Conservation (phyloP, 2,888 invertebrate genomes). For the Phragmatobia fuliginosa region DNA sequence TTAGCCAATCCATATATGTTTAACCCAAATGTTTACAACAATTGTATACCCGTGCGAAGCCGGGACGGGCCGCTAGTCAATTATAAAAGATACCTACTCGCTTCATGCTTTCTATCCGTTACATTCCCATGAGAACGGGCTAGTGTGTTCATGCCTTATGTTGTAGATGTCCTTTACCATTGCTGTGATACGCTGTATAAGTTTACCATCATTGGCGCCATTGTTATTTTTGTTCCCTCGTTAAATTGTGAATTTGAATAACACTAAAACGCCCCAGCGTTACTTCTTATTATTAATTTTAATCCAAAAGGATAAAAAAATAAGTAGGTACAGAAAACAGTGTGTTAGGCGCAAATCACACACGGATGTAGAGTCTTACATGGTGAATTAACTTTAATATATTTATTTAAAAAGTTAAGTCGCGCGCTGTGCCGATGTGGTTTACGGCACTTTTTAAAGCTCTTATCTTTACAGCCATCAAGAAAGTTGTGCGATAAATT, state of each 20-base stretch:
- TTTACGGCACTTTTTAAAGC: conserved; percentile 60
- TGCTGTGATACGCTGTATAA: neutral
- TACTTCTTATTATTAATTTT: neutral
- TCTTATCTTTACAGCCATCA: conserved; percentile 55
- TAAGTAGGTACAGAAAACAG: neutral
- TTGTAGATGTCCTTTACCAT: conserved; percentile 3
- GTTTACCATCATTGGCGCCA: neutral
- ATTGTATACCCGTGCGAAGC: no score
- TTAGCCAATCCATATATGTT: no score
- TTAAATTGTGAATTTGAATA: neutral
- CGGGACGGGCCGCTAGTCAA: no score
- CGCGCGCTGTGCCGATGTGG: conserved; percentile 22
- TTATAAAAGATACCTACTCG: conserved; percentile 23
- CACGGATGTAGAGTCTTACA: conserved; percentile 4
- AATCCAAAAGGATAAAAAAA: neutral
- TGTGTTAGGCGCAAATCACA: neutral
- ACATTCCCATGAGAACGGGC: conserved; percentile 15
- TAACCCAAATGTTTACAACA: no score
- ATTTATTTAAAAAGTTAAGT: conserved; percentile 18
- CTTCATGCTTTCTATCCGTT: conserved; percentile 29
- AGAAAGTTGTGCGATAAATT: conserved; percentile 62
- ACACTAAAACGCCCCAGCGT: neutral
- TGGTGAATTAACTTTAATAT: conserved; percentile 3
- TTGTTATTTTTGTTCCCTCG: neutral
- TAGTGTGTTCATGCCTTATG: conserved; percentile 12